Percentiles rank a stretch among this genome's conserved stretches.
phyloP scores from a whole-genome alignment of 2,797 vertebrate genomes.

The Florisuga fusca region DNA sequence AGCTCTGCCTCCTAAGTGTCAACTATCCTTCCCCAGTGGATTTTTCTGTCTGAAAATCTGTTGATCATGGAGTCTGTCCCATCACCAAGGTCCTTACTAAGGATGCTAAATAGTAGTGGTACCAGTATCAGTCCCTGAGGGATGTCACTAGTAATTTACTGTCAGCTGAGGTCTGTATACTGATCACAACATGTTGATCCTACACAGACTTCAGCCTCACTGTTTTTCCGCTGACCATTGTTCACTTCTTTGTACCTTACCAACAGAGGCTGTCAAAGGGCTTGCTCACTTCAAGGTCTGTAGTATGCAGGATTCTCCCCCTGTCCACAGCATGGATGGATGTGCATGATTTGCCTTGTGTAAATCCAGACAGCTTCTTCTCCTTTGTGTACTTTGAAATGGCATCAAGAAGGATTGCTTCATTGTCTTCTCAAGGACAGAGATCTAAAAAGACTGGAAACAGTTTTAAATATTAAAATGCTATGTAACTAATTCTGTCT shows the following conservation, averaged over 20 bases:
- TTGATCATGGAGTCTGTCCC: not conserved
- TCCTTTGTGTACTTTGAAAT: not conserved
- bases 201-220: rapidly evolving
- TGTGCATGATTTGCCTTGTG: not conserved
- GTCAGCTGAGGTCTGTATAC: not conserved
- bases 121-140: not conserved
- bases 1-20: not conserved
- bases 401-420: not conserved
- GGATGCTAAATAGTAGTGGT: not conserved
- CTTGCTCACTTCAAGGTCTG: not conserved
- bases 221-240: not conserved
- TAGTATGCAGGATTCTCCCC: not conserved
- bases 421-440: not conserved
- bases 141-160: not conserved
- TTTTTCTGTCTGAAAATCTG: not conserved
- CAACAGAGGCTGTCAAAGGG: not conserved
- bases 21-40: not conserved
- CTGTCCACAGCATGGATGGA: not conserved
- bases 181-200: rapidly evolving
- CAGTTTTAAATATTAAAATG: not conserved
- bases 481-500: not conserved
- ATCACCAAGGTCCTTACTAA: not conserved
- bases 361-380: not conserved
- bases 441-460: not conserved
- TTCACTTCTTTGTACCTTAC: not conserved